Evolutionary conservation across 1,140 invertebrate genomes (phyloP), one percentile per base, ranked within the genome.

Genomic region (Triops longicaudatus): DNA sequence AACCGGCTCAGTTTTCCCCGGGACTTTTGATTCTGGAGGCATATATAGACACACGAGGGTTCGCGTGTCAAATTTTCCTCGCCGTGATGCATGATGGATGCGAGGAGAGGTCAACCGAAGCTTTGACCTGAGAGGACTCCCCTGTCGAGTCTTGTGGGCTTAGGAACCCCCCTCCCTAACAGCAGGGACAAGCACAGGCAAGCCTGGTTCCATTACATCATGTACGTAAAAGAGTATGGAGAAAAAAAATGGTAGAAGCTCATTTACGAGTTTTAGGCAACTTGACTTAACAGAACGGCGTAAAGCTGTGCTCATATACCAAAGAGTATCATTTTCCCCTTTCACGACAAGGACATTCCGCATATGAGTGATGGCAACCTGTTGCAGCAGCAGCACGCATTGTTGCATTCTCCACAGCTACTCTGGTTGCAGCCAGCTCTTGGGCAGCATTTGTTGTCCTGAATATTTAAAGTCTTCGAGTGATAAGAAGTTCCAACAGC

Each of bases 361-460:
- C 44, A 1, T 63, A 63, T 63, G 44, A 63, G 44, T 63, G 44
- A 63, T 63, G 44, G 44, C 44, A 63, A 63, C 44, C 44, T 63
- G 44, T 63, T 63, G 44, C 44, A 63, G 44, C 44, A 63, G 44
- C 44, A 63, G 44, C 44, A 63, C 44, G 44, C 44, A 63, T 63
- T 63, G 44, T 63, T 63, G 44, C 44, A 63, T 63, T 63, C 44
- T 63, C 44, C 14, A 22, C 44, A 11, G 14, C 44, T 9, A 7
- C 44, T 63, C 44, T 63, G 44, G 44, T 63, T 63, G 0, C 44
- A n/a, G 44, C 44, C 44, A 63, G 44, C 44, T 63, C 44, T 11
- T 63, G 14, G 14, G 44, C 44, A 63, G 44, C 44, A 63, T 63
- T 63, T 63, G 44, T 63, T 63, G 44, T 63, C 44, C 14, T 63